Evolutionary conservation across 2,113 vertebrate species (phyloP).

Genomic region (Pionites leucogaster): DNA sequence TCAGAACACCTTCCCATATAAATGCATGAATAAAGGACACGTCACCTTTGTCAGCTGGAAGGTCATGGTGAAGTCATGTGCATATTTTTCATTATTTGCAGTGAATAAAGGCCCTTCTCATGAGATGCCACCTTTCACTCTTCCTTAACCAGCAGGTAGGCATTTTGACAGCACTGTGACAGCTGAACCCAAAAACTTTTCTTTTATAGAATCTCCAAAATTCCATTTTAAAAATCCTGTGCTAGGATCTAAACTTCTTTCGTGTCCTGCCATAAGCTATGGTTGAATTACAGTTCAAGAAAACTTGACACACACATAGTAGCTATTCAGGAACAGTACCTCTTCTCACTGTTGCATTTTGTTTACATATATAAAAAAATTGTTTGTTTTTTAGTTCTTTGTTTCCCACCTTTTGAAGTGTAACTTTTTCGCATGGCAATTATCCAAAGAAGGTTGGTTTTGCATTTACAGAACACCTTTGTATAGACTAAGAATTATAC

Average conservation of each 20-base stretch:
- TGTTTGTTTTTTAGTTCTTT: not conserved
- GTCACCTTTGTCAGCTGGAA: not conserved
- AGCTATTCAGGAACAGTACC: not conserved
- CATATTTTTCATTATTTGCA: not conserved
- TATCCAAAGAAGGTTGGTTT: not conserved
- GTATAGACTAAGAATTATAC: not conserved
- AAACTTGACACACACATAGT: not conserved
- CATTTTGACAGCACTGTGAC: not conserved
- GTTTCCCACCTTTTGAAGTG: not conserved
- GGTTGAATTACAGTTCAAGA: not conserved
- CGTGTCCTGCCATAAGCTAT: not conserved
- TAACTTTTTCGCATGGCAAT: not conserved
- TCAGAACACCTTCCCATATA: not conserved
- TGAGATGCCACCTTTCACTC: not conserved
- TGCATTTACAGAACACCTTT: not conserved
- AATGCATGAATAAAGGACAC: not conserved
- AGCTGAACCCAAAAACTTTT: not conserved
- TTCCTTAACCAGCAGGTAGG: not conserved
- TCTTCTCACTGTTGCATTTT: not conserved
- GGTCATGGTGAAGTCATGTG: not conserved
- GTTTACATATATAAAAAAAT: not conserved
- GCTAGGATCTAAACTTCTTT: not conserved
- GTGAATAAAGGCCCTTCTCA: slow-evolving; percentile 1
- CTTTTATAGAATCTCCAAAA: not conserved
- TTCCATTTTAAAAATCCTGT: not conserved